These are phyloP conservation scores for Leguminivora glycinivorella DNA, from an alignment of 1,140 invertebrate species.

Conservation along the genomic window DNA sequence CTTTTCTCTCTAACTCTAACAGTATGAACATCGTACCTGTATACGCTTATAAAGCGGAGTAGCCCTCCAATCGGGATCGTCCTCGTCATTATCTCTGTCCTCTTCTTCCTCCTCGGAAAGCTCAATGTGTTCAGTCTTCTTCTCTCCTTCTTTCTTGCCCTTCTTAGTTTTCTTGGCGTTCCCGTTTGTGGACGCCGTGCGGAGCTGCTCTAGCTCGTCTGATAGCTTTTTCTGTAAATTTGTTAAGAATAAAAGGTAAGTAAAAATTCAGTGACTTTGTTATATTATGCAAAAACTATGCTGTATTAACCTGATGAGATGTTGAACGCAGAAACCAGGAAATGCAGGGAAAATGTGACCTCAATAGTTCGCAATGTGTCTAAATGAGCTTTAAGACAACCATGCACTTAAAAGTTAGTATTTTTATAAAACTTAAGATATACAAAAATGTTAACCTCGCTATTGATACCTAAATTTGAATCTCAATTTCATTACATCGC, in stretches of 20 bases:
- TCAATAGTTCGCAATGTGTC: too few species aligned
- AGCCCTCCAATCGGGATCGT: conserved; percentile 85
- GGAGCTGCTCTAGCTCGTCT: conserved; percentile 67
- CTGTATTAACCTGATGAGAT: too few species aligned
- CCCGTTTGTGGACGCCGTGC: conserved; percentile 53
- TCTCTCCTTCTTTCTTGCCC: conserved; percentile 50
- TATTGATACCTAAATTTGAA: too few species aligned
- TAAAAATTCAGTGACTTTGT: too few species aligned
- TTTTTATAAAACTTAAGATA: too few species aligned
- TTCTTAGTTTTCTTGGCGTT: conserved; percentile 50
- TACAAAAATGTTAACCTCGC: too few species aligned
- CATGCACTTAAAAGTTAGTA: too few species aligned
- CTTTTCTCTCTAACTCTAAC: conserved; percentile 44
- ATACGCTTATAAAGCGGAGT: conserved; percentile 80
- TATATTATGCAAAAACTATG: too few species aligned
- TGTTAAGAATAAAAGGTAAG: not conserved
- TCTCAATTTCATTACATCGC: too few species aligned
- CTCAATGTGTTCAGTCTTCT: conserved; percentile 57
- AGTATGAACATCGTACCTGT: conserved; percentile 46
- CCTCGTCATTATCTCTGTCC: conserved; percentile 72
- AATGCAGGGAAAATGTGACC: too few species aligned
- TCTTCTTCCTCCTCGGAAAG: conserved; percentile 65
- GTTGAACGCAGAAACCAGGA: too few species aligned
- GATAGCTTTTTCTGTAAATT: conserved; percentile 70
- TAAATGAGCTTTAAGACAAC: too few species aligned